A percentile compares a stretch with the other conserved stretches of the same genome.
Conservation (phyloP, 1,140 invertebrate species). For the Psilanteris sp. region DNA sequence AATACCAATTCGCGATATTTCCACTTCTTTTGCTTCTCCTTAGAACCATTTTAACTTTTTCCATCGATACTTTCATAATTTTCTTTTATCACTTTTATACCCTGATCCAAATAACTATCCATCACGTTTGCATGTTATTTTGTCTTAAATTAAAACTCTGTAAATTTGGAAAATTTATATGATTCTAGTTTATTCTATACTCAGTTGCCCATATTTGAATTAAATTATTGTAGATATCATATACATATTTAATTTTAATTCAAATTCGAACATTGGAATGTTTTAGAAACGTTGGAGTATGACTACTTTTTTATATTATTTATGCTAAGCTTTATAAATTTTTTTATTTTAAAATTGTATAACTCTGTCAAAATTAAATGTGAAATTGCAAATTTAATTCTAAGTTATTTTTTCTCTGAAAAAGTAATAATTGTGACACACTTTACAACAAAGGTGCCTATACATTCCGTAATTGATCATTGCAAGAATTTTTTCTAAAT, state of each 20-base stretch:
- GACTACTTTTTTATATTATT: no score
- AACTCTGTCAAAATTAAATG: no score
- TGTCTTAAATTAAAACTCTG: background rate
- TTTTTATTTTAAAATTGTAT: no score
- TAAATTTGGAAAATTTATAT: no score
- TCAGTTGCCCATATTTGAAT: background rate
- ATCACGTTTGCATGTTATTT: slow-evolving; percentile 31
- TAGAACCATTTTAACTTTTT: slow-evolving; percentile 26
- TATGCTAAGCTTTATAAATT: no score
- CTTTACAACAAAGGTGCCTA: no score
- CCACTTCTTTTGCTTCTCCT: slow-evolving; percentile 3
- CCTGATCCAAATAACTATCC: slow-evolving; percentile 30
- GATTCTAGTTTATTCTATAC: background rate
- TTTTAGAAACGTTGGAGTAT: no score
- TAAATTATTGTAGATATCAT: slow-evolving; percentile 20
- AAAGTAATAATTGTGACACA: no score
- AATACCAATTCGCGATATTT: slow-evolving; percentile 33
- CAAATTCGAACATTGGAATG: slow-evolving; percentile 3
- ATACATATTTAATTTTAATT: slow-evolving; percentile 11
- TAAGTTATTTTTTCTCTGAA: no score
- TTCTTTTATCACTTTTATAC: slow-evolving; percentile 51
- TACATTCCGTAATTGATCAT: no score
- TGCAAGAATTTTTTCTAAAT: no score
- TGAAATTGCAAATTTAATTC: no score
- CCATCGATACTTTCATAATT: slow-evolving; percentile 36